Percentiles rank a stretch among this genome's conserved stretches.
Conservation (phyloP, 2,797 vertebrate species). For the Falco biarmicus region DNA sequence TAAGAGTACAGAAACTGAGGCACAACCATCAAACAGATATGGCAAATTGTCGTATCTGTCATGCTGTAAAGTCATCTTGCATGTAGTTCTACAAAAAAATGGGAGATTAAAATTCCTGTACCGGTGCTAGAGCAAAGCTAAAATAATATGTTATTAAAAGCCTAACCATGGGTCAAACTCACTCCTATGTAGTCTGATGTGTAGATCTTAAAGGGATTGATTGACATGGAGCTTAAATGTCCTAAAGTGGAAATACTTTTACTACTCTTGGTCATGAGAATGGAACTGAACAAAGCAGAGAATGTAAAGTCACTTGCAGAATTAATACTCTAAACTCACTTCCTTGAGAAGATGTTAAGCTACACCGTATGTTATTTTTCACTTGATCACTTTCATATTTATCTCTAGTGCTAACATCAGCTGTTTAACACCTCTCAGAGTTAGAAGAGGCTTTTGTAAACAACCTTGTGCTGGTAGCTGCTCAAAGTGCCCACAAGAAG, state of each 20-base stretch:
- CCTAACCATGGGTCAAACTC: neutral
- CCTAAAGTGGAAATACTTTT: neutral
- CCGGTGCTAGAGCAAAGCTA: neutral
- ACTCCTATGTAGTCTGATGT: neutral
- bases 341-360: neutral
- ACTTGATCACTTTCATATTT: neutral
- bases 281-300: neutral
- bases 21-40: neutral
- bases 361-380: neutral
- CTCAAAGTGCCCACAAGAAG: neutral
- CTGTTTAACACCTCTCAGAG: neutral
- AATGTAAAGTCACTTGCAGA: neutral
- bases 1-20: neutral
- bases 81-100: neutral
- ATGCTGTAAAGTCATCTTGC: neutral
- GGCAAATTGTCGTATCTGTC: neutral
- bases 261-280: neutral
- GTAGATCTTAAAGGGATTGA: neutral
- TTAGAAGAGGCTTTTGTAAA: neutral
- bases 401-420: neutral
- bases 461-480: neutral
- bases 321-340: neutral
- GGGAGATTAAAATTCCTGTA: neutral
- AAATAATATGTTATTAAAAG: neutral
- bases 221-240: neutral